phyloP scores from a whole-genome alignment of 2,113 vertebrate genomes.

The Plestiodon gilberti region DNA sequence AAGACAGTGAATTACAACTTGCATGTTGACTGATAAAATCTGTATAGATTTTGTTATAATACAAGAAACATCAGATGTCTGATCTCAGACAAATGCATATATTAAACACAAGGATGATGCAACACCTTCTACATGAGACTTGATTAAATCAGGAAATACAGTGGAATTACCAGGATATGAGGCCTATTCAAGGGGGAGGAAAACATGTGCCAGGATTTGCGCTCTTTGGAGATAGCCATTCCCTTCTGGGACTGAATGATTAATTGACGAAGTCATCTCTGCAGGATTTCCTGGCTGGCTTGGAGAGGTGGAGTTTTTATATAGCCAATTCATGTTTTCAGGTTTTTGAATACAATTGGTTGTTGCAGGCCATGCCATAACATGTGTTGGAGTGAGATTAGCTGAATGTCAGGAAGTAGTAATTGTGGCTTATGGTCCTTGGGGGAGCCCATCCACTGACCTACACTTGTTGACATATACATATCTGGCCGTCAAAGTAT shows the following conservation, averaged over 20 bases:
- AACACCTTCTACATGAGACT: constrained; percentile 14
- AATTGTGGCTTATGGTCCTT: not conserved
- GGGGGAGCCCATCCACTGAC: not conserved
- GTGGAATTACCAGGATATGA: constrained; percentile 49
- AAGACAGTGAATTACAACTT: not conserved
- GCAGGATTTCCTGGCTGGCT: constrained; percentile 34
- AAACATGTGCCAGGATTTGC: constrained; percentile 43
- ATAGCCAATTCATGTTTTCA: not conserved
- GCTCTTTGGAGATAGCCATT: constrained; percentile 42
- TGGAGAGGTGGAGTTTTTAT: not conserved
- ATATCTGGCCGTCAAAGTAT: not conserved
- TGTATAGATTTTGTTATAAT: not conserved
- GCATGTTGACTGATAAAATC: not conserved
- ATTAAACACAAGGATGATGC: constrained; percentile 27
- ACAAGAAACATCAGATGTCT: not conserved
- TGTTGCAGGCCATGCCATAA: not conserved
- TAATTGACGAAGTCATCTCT: constrained; percentile 29
- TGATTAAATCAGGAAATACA: constrained; percentile 57
- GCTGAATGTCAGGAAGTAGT: constrained; percentile 10
- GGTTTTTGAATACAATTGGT: not conserved
- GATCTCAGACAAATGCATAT: constrained; percentile 1
- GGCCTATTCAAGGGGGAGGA: constrained; percentile 40
- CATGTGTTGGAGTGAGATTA: constrained; percentile 23
- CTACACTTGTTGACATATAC: not conserved
- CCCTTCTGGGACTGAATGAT: not conserved